Evolutionary conservation across 1,140 invertebrate species (phyloP).

Genomic region (Dendrolimus kikuchii): DNA sequence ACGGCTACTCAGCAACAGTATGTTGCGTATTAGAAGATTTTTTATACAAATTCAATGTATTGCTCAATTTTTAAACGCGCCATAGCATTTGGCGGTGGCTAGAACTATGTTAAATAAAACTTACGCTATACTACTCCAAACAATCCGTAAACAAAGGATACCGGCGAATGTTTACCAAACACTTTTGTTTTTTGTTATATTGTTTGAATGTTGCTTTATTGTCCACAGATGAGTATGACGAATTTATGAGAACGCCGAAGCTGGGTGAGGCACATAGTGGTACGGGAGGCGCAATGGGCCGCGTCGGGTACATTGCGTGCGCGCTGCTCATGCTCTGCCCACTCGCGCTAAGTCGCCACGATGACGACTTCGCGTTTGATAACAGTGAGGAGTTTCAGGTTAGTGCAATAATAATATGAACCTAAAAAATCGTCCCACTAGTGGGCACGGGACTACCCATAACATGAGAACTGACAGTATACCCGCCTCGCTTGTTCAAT

Average conservation of each 20-base stretch:
- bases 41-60: too few species aligned
- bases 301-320: conserved; percentile 38
- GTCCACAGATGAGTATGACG: conserved; percentile 46
- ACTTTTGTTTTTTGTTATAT: not conserved
- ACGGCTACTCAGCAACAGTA: too few species aligned
- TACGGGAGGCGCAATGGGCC: conserved; percentile 34
- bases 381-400: conserved; percentile 67
- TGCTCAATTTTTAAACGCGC: not conserved
- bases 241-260: conserved; percentile 44
- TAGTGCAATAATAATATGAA: conserved; percentile 5
- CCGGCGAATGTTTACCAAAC: not conserved
- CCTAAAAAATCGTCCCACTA: too few species aligned
- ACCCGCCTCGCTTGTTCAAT: too few species aligned
- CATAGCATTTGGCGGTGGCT: too few species aligned
- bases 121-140: not conserved
- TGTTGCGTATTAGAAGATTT: too few species aligned
- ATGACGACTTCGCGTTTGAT: conserved; percentile 70
- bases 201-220: conserved; percentile 12
- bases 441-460: too few species aligned
- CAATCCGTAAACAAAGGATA: not conserved
- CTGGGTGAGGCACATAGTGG: conserved; percentile 11
- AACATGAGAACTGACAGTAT: too few species aligned
- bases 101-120: too few species aligned
- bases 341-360: conserved; percentile 48
- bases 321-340: conserved; percentile 47